Evolutionary conservation across 2,888 invertebrate genomes (phyloP).

Genomic region (Cephus rjabovi): DNA sequence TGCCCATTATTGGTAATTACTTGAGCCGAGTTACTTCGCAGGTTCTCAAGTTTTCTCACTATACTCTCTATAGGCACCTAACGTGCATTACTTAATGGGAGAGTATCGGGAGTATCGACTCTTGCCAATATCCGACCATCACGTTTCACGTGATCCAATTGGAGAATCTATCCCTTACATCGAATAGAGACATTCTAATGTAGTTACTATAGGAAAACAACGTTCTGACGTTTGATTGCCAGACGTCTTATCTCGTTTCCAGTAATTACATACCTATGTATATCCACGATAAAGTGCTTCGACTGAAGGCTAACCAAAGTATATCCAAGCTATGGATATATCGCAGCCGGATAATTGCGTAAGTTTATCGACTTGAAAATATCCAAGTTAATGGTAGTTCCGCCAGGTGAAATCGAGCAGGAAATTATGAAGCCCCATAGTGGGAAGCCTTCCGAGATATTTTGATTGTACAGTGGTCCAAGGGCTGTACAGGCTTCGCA

Average conservation of each 20-base stretch:
- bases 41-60: neutral
- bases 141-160: neutral
- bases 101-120: neutral
- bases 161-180: neutral
- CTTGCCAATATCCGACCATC: neutral
- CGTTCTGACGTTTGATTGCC: neutral
- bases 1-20: slow-evolving; percentile 24
- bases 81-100: neutral
- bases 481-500: slow-evolving; percentile 37
- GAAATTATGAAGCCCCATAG: slow-evolving; percentile 53
- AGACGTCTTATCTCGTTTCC: neutral
- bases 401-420: neutral
- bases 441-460: slow-evolving; percentile 35
- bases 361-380: neutral
- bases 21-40: slow-evolving; percentile 15
- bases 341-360: neutral
- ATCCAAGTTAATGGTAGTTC: neutral
- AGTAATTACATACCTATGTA: neutral
- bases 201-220: neutral
- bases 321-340: neutral
- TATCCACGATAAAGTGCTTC: neutral
- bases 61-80: neutral
- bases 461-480: neutral
- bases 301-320: neutral
- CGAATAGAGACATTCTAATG: neutral